Base-by-base conservation (phyloP, 2,113 vertebrate genomes). In the Alectura lathami region DNA sequence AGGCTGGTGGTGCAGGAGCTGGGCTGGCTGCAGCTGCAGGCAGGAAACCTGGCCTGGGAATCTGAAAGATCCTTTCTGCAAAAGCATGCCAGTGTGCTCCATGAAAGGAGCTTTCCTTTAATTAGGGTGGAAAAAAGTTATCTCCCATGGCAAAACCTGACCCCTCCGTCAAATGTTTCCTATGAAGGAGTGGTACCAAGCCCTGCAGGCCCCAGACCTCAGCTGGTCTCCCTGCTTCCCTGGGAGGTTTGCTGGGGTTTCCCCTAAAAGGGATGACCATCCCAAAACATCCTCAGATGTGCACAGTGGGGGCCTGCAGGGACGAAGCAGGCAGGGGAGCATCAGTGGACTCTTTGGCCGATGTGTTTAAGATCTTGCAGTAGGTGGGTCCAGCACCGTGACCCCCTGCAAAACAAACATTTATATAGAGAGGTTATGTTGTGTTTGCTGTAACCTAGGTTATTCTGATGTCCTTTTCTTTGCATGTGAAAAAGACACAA, bases 11-110 rank as follows among this genome's bases (percentile, higher is more conserved):
- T 9, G 7, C 13, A 42, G 64, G 34, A 80, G 59, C 32, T 12
- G 4, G 7, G 2, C 11, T 15, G 42, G 8, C 82, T 22, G 43
- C 67, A 48, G 54, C 0, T 23, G 30, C 67, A 69, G 75, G 57
- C 60, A 27, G 83, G 72, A 77, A 92, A 50, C 20, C 23, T 0
- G 0, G 51, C 29, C 30, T 1, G 2, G 36, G 8, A 13, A 12
- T 16, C 45, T 43, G 48, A 2, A 5, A 42, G 34, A 42, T 38
- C 23, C 47, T 45, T 64, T 54, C 51, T 81, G 36, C 36, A 68
- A 18, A 21, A 50, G 21, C 67, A 43, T 2, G 0, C 45, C 43
- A 38, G 6, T 3, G 9, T 24, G 30, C 24, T 83, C 42, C 4
- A 0, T 21, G 56, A 80, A 50, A 36, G 32, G 32, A 32, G 26